phyloP scores from a whole-genome alignment of 1,140 invertebrate genomes.

The Bombus haemorrhoidalis region DNA sequence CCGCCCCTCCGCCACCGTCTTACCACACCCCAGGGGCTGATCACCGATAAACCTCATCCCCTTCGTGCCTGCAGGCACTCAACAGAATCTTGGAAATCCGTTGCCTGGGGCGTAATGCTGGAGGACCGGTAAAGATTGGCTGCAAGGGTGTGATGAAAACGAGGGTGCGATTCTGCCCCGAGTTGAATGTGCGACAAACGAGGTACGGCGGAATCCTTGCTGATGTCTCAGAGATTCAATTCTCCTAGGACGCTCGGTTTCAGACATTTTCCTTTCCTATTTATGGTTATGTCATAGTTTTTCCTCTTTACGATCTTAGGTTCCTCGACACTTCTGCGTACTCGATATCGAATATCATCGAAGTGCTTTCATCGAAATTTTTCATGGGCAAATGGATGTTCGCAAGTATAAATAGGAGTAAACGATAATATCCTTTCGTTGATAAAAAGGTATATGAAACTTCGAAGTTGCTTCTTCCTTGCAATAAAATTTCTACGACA shows the following conservation, averaged over 20 bases:
- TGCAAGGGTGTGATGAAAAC: neutral
- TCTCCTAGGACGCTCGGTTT: neutral
- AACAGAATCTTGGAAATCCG: slow-evolving; percentile 10
- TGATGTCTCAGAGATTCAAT: neutral
- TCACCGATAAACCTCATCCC: slow-evolving; percentile 53
- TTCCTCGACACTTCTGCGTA: too few relatives aligned
- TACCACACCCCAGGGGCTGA: slow-evolving; percentile 28
- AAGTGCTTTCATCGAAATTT: too few relatives aligned
- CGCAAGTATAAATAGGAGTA: too few relatives aligned
- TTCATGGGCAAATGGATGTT: too few relatives aligned
- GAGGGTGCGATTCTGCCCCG: neutral
- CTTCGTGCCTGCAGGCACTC: neutral
- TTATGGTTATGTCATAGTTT: neutral
- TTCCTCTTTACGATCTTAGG: neutral
- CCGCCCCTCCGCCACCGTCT: neutral
- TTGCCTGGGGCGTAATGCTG: neutral
- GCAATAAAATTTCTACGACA: neutral
- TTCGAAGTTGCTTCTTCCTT: neutral
- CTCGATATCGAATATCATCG: too few relatives aligned
- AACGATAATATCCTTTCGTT: neutral
- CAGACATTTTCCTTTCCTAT: neutral
- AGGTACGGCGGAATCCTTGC: neutral
- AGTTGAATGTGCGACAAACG: neutral
- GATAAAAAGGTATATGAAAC: neutral
- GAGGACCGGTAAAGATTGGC: neutral